Conservation (phyloP, 2,797 vertebrate species). For the Chelmon rostratus region DNA sequence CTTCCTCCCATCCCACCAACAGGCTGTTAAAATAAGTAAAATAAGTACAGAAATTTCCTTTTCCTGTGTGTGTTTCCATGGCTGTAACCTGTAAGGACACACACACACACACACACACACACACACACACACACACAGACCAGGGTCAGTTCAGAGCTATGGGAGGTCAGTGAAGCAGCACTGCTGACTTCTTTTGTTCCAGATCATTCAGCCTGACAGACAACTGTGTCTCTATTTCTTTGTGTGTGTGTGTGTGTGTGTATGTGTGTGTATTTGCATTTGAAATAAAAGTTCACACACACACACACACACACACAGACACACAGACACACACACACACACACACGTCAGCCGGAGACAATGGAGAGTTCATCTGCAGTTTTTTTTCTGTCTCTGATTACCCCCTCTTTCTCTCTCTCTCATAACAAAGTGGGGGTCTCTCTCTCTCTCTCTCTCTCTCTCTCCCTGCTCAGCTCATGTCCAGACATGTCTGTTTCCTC, state of each 20-base stretch:
- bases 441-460: neutral
- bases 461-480: conserved; percentile 7
- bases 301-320: conserved; percentile 3
- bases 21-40: conserved; percentile 24
- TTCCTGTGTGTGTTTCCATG: conserved; percentile 43
- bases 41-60: conserved; percentile 46
- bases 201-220: conserved; percentile 21
- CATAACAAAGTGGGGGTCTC: too few species aligned
- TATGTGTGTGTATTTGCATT: conserved; percentile 4
- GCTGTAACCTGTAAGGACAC: neutral
- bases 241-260: conserved; percentile 15
- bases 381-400: neutral
- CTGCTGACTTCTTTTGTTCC: conserved; percentile 59
- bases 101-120: conserved; percentile 36
- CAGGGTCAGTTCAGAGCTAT: conserved; percentile 13
- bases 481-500: conserved; percentile 35
- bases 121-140: conserved; percentile 13
- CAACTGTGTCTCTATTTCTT: conserved; percentile 14
- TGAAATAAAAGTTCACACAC: conserved; percentile 32
- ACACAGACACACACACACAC: conserved; percentile 1
- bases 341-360: conserved; percentile 24
- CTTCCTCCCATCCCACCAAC: conserved; percentile 36
- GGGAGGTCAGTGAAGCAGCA: conserved; percentile 43
- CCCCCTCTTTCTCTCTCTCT: neutral
- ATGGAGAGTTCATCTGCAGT: conserved; percentile 33